phyloP scores from a whole-genome alignment of 1,140 invertebrate species.

The Potamilus streckersoni region DNA sequence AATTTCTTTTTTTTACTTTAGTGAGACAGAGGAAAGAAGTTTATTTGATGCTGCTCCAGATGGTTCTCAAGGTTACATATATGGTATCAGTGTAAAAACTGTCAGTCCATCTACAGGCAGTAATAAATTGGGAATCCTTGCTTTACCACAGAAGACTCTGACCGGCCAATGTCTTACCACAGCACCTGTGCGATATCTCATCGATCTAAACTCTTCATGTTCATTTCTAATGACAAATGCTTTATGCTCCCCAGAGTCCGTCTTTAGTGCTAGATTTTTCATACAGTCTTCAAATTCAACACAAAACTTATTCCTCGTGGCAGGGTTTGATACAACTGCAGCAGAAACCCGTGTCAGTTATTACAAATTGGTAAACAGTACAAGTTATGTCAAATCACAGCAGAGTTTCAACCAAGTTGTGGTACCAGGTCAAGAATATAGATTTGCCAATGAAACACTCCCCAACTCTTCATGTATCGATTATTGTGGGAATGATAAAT shows the following conservation, averaged over 20 bases:
- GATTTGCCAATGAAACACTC: slow-evolving; percentile 18
- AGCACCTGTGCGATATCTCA: slow-evolving; percentile 43
- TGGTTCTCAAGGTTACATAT: slow-evolving; percentile 22
- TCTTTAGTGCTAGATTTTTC: slow-evolving; percentile 40
- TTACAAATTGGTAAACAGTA: background rate
- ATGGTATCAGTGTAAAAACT: slow-evolving; percentile 37
- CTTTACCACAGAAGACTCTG: slow-evolving; percentile 35
- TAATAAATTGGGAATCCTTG: slow-evolving; percentile 25
- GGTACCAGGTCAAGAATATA: slow-evolving; percentile 21
- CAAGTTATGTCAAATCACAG: slow-evolving; percentile 13
- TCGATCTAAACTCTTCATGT: slow-evolving; percentile 33
- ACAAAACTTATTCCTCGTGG: slow-evolving; percentile 11
- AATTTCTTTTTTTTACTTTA: background rate
- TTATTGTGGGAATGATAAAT: slow-evolving; percentile 23
- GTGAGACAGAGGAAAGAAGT: slow-evolving; percentile 11
- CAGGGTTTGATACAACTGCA: background rate
- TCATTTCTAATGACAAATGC: slow-evolving; percentile 17
- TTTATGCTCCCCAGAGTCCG: slow-evolving; percentile 23
- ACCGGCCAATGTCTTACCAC: slow-evolving; percentile 39
- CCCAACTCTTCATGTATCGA: slow-evolving; percentile 19
- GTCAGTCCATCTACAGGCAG: background rate
- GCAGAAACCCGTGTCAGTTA: slow-evolving; percentile 17
- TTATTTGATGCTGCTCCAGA: slow-evolving; percentile 1
- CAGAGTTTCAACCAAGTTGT: slow-evolving; percentile 1
- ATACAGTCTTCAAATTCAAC: slow-evolving; percentile 33